phyloP scores from a whole-genome alignment of 2,888 invertebrate species.

The Acanthosoma haemorrhoidale region DNA sequence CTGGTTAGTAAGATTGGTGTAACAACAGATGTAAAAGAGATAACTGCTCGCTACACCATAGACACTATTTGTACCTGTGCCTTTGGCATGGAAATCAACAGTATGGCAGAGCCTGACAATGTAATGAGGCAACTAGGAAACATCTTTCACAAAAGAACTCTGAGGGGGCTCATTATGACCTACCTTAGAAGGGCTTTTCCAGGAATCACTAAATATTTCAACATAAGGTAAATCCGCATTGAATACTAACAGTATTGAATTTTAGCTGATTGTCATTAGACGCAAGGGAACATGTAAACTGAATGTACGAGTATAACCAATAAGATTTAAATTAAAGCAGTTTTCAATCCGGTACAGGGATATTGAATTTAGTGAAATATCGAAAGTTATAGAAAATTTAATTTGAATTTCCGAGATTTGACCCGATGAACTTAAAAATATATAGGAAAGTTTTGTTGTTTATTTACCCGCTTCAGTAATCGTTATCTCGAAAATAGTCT shows the following conservation, averaged over 20 bases:
- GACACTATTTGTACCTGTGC: not conserved
- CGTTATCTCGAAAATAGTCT: no score
- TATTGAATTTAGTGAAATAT: no score
- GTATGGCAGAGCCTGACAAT: not conserved
- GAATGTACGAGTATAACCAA: no score
- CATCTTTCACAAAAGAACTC: not conserved
- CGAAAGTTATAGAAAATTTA: no score
- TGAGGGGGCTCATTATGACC: not conserved
- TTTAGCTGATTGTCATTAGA: not conserved
- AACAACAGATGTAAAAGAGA: not conserved
- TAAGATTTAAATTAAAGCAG: no score
- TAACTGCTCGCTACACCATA: not conserved
- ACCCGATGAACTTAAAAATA: no score
- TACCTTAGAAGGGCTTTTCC: not conserved
- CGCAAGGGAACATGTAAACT: no score
- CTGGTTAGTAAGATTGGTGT: not conserved
- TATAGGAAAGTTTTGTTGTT: no score
- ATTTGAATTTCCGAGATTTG: no score
- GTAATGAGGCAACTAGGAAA: not conserved
- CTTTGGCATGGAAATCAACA: not conserved
- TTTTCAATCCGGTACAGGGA: no score
- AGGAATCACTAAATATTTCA: not conserved
- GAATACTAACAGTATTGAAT: no score
- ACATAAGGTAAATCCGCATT: not conserved
- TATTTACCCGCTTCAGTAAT: no score